Evolutionary conservation across 2,113 vertebrate genomes (phyloP), one percentile per base, ranked within the genome.

Genomic region (Apodemus sylvaticus): DNA sequence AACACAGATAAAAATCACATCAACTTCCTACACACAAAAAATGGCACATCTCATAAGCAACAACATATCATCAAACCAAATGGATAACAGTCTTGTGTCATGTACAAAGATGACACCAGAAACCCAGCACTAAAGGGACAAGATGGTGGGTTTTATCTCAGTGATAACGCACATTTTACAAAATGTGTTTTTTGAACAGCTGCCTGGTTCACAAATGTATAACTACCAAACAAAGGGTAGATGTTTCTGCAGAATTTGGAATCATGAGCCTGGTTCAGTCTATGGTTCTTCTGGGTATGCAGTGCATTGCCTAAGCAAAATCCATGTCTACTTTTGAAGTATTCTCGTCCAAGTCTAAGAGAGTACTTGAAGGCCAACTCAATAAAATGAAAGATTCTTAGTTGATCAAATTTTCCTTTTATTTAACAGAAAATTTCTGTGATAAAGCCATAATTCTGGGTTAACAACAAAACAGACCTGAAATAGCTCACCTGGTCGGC

Each of bases 401-500:
- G 10, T 11, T 89, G 68, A 58, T 42, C 9, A 39, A 87, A n/a
- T 14, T 68, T 66, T 66, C 62, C 17, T 26, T 53, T 66, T 48
- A 29, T 22, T 22, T 42, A 73, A 90, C 9, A 86, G n/a, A 66
- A 58, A 89, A 89, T 16, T 22, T 34, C 42, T 93, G 90, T 86
- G 58, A 74, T 29, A 24, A 90, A 89, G 62, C 14, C 5, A 55
- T 17, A 45, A 7, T 77, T 58, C 39, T 66, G 53, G 10, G 6
- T 19, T 77, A 88, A 74, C 20, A 92, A 68, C 66, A 71, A 3
- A n/a, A 48, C 74, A 70, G 7, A 68, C 9, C 29, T 13, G 26
- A 1, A 71, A 34, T 4, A 68, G 91, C 82, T 98, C 97, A 99
- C 99, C 99, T 99, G 99, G 98, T 99, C 99, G 91, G 99, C 99